Base-by-base conservation (phyloP, 1,140 invertebrate species). In the Aphis craccivora region DNA sequence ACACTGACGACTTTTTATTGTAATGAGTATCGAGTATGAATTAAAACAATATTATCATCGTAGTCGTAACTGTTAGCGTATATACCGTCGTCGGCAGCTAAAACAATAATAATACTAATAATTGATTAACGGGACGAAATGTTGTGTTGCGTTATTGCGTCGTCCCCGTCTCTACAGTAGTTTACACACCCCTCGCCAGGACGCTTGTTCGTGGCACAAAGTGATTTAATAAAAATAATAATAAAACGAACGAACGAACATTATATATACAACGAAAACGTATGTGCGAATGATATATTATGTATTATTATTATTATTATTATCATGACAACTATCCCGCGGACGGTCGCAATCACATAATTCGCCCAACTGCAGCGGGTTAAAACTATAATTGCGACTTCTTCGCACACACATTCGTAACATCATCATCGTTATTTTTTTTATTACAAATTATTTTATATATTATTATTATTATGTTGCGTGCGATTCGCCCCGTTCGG, bases 81-180 rank as follows among this genome's bases (percentile, higher is more conserved):
- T n/a, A n/a, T n/a, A n/a, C 84, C 43, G 30, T 30, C 23, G 8
- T 45, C 25, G 84, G 84, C 43, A 30, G 25, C 9, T 67, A 67
- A n/a, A 67, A 67, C n/a, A 60, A 60, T 30, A 67, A 67, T 67
- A 67, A 60, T 30, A 30, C 14, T 86, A 86, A 87, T 48, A 87
- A 87, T 87, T 87, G 84, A 87, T 87, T 87, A 87, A 87, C 84
- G 84, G 84, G 25, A 87, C 43, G 48, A 43, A 45, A 48, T 45
- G 6, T 45, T n/a, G 30, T 87, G 43, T n/a, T 48, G 30, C 20
- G 30, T n/a, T 87, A 48, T 87, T 23, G 60, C 60, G 84, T 48
- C 40, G 43, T n/a, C 5, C 14, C 43, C 37, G 7, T 45, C 23
- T 30, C 25, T 23, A 23, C 81, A 30, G 48, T 51, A 67, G 48